Conservation (phyloP, 2,113 vertebrate genomes). For the Bufo bufo region DNA sequence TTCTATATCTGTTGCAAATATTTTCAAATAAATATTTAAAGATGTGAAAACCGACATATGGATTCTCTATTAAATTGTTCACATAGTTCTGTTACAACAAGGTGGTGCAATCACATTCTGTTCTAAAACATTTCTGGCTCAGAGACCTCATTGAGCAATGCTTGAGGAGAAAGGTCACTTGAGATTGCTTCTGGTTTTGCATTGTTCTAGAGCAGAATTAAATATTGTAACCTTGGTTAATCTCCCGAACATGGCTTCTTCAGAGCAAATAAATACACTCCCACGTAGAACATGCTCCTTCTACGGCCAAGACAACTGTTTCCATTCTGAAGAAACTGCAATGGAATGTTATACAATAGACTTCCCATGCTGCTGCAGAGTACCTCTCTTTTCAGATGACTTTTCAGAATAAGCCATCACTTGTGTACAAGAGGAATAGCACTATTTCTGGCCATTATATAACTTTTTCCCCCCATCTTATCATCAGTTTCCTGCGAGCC, state of each 20-base stretch:
- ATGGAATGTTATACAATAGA: background rate
- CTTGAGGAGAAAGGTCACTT: slow-evolving; percentile 1
- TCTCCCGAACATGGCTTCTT: background rate
- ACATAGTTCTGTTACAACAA: slow-evolving; percentile 31
- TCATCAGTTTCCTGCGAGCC: too few species aligned
- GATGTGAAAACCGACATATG: slow-evolving; percentile 33
- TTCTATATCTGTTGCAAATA: slow-evolving; percentile 36
- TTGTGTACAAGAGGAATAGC: too few species aligned
- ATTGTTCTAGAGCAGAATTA: slow-evolving; percentile 19
- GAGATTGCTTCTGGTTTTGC: slow-evolving; percentile 37
- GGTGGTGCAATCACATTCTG: slow-evolving; percentile 50
- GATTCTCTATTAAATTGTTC: slow-evolving; percentile 29
- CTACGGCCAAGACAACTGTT: background rate
- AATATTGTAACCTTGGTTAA: slow-evolving; percentile 2
- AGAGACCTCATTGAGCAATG: slow-evolving; percentile 18
- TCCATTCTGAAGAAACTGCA: too few species aligned
- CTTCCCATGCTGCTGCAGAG: background rate
- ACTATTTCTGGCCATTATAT: too few species aligned
- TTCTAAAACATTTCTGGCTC: slow-evolving; percentile 36
- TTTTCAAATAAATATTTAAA: slow-evolving; percentile 50
- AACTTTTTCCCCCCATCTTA: too few species aligned
- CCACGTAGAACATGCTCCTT: background rate
- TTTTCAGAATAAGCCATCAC: too few species aligned
- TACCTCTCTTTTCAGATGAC: background rate
- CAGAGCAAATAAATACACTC: slow-evolving; percentile 25